Evolutionary conservation across 2,888 invertebrate species (phyloP).

Genomic region (Orthosia cruda): DNA sequence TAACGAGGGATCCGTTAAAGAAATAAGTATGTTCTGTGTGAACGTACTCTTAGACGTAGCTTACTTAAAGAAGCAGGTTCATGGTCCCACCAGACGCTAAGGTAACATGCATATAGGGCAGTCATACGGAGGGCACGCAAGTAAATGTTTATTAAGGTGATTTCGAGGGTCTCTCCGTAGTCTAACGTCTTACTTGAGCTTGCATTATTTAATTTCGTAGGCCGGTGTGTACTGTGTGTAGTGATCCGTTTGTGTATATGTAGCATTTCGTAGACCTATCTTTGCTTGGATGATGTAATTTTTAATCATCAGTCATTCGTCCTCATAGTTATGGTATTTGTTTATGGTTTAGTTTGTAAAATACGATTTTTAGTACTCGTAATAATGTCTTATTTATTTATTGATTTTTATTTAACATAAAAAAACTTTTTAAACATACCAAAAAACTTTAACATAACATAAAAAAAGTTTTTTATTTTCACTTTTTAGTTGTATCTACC

Average conservation of each 20-base stretch:
- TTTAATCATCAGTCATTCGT: background rate
- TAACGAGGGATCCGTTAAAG: too few species aligned
- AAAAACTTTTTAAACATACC: too few species aligned
- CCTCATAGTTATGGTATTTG: background rate
- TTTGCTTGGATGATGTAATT: background rate
- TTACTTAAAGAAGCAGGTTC: conserved; percentile 1
- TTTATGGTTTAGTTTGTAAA: too few species aligned
- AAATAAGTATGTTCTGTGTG: too few species aligned
- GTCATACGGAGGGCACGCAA: background rate
- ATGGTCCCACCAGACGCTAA: background rate
- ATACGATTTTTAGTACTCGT: too few species aligned
- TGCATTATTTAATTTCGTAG: conserved; percentile 18
- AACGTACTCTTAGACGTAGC: background rate
- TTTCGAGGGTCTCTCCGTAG: background rate
- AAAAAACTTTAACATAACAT: too few species aligned
- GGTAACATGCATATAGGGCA: background rate
- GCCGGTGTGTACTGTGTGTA: background rate
- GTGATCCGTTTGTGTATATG: background rate
- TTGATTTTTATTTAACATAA: too few species aligned
- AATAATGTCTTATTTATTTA: too few species aligned
- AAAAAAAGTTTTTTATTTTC: too few species aligned
- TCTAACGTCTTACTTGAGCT: conserved; percentile 13
- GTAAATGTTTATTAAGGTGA: conserved; percentile 11
- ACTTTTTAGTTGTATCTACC: too few species aligned
- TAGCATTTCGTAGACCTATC: background rate